Percentiles rank a stretch among this genome's conserved stretches.
Conservation (phyloP, 1,140 invertebrate genomes). For the Drosophila pectinifera region DNA sequence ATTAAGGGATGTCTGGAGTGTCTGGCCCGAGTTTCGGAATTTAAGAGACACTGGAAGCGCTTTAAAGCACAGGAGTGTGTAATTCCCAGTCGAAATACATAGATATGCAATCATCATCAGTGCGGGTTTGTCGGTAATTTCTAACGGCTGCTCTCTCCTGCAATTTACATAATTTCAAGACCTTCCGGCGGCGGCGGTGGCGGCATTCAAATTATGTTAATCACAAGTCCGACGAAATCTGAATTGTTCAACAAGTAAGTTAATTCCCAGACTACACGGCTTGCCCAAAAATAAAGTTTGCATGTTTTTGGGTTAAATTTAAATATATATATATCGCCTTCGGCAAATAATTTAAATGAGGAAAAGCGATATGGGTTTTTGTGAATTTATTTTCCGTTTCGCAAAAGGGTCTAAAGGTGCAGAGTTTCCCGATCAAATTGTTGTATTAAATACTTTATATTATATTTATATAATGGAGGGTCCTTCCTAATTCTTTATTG, state of each 20-base stretch:
- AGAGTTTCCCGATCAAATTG: constrained; percentile 13
- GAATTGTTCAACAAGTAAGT: constrained; percentile 34
- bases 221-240: constrained; percentile 33
- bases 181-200: too few relatives aligned
- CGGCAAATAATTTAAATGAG: background rate
- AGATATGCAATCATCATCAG: constrained; percentile 34
- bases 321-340: constrained; percentile 12
- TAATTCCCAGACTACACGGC: constrained; percentile 3
- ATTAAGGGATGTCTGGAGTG: constrained; percentile 19
- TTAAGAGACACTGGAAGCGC: background rate
- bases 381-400: constrained; percentile 8
- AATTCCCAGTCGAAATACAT: background rate
- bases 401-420: constrained; percentile 8
- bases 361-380: background rate
- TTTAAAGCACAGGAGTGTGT: constrained; percentile 13
- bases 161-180: constrained; percentile 48
- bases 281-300: constrained; percentile 11
- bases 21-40: background rate
- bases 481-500: constrained; percentile 18
- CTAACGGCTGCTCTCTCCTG: constrained; percentile 2
- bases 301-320: constrained; percentile 8
- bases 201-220: constrained; percentile 50
- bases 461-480: background rate
- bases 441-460: constrained; percentile 1
- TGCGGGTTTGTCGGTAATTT: constrained; percentile 9